phyloP scores from a whole-genome alignment of 2,797 vertebrate species.

The Phyllotis vaccarum region DNA sequence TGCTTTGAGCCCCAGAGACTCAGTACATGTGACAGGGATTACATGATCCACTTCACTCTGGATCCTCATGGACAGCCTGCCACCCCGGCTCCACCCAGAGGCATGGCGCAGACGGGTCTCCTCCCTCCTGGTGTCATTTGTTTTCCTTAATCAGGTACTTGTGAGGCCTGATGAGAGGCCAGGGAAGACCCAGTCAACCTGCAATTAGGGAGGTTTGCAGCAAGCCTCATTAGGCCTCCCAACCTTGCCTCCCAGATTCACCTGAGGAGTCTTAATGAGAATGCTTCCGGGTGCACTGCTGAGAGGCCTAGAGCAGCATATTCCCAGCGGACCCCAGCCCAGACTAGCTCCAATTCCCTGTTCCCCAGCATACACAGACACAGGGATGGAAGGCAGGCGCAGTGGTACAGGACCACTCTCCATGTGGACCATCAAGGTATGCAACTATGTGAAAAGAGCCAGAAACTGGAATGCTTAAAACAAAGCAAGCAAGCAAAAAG shows the following conservation, averaged over 20 bases:
- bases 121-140: constrained; percentile 11
- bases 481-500: not conserved
- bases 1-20: not conserved
- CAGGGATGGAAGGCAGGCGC: not conserved
- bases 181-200: constrained; percentile 82
- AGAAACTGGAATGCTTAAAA: not conserved
- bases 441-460: not conserved
- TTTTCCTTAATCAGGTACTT: constrained; percentile 82
- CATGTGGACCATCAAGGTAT: not conserved
- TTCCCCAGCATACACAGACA: rapidly evolving
- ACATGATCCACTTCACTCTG: not conserved
- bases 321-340: not conserved
- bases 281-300: rapidly evolving
- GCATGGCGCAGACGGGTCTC: not conserved
- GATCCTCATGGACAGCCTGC: not conserved
- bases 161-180: constrained; percentile 78
- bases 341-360: not conserved
- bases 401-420: not conserved
- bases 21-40: not conserved
- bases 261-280: not conserved
- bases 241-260: constrained; percentile 59
- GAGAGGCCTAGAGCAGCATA: rapidly evolving
- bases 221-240: constrained; percentile 80
- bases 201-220: constrained; percentile 84
- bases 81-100: rapidly evolving